A percentile compares a stretch with the other conserved stretches of the same genome.
These are phyloP conservation scores for Vireo griseus DNA, from an alignment of 2,797 vertebrate genomes.

Conservation along the genomic window DNA sequence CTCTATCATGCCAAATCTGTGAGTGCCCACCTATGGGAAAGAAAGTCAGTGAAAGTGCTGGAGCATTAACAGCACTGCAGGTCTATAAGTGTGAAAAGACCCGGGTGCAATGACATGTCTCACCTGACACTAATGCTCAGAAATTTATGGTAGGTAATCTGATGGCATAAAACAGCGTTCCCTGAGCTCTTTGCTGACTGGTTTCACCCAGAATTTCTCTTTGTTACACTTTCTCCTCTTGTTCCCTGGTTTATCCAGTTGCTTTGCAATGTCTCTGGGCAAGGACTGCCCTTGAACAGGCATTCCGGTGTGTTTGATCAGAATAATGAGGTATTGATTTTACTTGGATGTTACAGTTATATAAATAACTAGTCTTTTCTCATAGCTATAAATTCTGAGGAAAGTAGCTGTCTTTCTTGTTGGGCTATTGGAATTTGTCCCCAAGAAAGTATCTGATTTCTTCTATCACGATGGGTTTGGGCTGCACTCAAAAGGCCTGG, in stretches of 20 bases:
- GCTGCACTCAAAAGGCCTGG: background rate
- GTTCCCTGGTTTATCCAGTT: background rate
- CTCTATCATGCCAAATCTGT: background rate
- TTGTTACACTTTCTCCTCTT: accelerated
- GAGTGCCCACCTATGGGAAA: background rate
- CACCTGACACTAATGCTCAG: background rate
- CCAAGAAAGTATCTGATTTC: background rate
- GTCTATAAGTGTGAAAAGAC: background rate
- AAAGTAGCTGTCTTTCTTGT: background rate
- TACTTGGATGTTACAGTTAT: background rate
- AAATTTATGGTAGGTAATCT: background rate
- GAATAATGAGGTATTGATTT: background rate
- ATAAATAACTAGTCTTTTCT: background rate
- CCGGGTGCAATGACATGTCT: background rate
- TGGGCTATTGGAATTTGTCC: background rate
- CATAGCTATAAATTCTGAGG: background rate
- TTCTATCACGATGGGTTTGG: background rate
- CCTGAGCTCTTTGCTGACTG: background rate
- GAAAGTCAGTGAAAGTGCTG: background rate
- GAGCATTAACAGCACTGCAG: background rate
- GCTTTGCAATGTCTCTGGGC: background rate
- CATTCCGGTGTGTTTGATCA: background rate
- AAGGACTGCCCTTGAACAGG: background rate
- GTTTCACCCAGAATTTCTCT: background rate
- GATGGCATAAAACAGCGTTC: background rate